Evolutionary conservation across 2,888 invertebrate species (phyloP).

Genomic region (Thumatha senex): DNA sequence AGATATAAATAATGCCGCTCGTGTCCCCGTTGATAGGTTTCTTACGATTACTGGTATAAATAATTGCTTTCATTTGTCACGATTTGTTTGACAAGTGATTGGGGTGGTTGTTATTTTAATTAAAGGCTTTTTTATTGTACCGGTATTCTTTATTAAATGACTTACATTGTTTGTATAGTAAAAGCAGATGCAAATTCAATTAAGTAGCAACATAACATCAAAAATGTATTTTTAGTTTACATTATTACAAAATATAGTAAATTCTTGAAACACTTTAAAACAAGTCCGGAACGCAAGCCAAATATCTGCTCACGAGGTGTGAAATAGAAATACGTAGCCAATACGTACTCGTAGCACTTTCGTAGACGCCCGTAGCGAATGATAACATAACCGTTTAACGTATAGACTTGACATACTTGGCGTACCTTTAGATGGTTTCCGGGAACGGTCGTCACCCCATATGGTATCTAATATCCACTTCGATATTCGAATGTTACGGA

Average conservation of each 20-base stretch:
- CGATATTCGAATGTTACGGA: conserved; percentile 50
- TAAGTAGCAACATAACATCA: too few relatives aligned
- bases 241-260: background rate
- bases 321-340: conserved; percentile 37
- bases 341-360: conserved; percentile 57
- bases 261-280: too few relatives aligned
- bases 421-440: conserved; percentile 51
- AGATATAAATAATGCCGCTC: conserved; percentile 24
- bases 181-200: background rate
- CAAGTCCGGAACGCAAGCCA: background rate
- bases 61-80: conserved; percentile 25
- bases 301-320: conserved; percentile 8
- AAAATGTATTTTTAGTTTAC: background rate
- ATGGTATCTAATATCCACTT: conserved; percentile 60
- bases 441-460: conserved; percentile 65
- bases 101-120: conserved; percentile 10
- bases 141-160: background rate
- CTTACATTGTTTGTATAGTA: too few relatives aligned
- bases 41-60: conserved; percentile 22
- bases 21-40: conserved; percentile 11
- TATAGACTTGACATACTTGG: conserved; percentile 54
- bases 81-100: conserved; percentile 15
- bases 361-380: conserved; percentile 58
- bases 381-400: conserved; percentile 54
- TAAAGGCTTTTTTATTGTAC: conserved; percentile 5